Percentiles rank a stretch among this genome's conserved stretches.
These are phyloP conservation scores for Stegana nigrithorax DNA, from an alignment of 2,888 invertebrate species.

Conservation along the genomic window DNA sequence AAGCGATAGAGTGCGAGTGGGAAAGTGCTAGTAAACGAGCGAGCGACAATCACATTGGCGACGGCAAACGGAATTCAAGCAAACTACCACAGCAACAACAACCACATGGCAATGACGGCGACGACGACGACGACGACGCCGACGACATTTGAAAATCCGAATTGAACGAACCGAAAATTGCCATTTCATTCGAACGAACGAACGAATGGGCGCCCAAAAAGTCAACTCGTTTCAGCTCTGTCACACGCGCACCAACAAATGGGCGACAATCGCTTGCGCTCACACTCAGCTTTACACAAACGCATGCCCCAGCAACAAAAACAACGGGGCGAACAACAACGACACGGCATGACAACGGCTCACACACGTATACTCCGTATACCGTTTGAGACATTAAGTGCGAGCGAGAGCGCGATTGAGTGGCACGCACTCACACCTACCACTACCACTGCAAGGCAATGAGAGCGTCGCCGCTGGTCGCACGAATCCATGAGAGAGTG, in stretches of 20 bases:
- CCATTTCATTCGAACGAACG: conserved; percentile 52
- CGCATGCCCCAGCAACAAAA: conserved; percentile 21
- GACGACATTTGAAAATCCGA: conserved; percentile 29
- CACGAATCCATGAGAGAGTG: not conserved
- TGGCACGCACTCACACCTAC: conserved; percentile 28
- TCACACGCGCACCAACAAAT: conserved; percentile 62
- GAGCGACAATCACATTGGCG: no score
- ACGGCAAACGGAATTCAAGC: not conserved
- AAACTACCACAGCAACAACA: conserved; percentile 13
- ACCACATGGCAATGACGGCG: conserved; percentile 4
- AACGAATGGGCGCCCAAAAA: conserved; percentile 22
- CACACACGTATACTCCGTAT: no score
- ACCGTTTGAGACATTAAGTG: no score
- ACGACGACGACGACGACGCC: conserved; percentile 25
- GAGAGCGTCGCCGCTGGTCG: conserved; percentile 32
- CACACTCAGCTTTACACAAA: conserved; percentile 32
- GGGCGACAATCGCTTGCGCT: conserved; percentile 37
- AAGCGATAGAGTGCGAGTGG: no score
- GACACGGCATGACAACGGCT: no score
- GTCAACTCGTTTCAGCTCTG: conserved; percentile 58
- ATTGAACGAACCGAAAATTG: conserved; percentile 38
- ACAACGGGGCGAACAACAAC: no score
- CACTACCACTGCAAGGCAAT: not conserved
- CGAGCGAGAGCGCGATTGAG: no score
- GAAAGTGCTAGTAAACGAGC: no score